These are phyloP conservation scores for Temnothorax curvispinosus DNA, from an alignment of 1,140 invertebrate species.

Conservation along the genomic window DNA sequence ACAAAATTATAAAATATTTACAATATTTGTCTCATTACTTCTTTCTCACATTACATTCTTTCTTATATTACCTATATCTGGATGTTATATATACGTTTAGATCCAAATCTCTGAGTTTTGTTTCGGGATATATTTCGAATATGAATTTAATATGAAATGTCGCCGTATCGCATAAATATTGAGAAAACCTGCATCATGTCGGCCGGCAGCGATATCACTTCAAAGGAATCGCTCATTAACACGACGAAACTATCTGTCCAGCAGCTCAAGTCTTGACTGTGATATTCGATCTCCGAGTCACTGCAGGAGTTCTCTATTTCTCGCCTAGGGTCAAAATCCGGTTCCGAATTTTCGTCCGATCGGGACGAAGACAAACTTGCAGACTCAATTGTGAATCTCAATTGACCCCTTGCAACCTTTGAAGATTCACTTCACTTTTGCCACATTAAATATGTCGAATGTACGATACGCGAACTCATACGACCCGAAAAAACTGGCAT, in stretches of 20 bases:
- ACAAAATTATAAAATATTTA: not conserved
- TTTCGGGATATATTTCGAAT: not conserved
- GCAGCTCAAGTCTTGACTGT: slow-evolving; percentile 64
- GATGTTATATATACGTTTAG: not conserved
- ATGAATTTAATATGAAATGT: not conserved
- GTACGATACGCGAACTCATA: not conserved
- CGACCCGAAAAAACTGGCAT: not conserved
- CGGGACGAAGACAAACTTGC: slow-evolving; percentile 83
- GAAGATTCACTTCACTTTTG: not conserved
- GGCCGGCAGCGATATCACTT: slow-evolving; percentile 85
- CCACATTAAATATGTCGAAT: not conserved
- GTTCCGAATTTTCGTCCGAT: slow-evolving; percentile 80
- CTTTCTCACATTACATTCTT: not conserved
- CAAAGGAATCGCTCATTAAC: slow-evolving; percentile 86
- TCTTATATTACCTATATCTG: not conserved
- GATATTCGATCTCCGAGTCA: slow-evolving; percentile 79
- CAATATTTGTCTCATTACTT: not conserved
- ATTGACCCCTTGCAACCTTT: slow-evolving; percentile 9
- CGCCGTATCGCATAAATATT: not conserved
- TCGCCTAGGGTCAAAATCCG: slow-evolving; percentile 69
- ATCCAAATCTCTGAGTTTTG: not conserved
- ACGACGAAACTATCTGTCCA: slow-evolving; percentile 83
- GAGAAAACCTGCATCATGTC: slow-evolving; percentile 84
- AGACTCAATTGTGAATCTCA: slow-evolving; percentile 84
- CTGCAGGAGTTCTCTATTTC: slow-evolving; percentile 72